Conservation (phyloP, 92 coral and sea anemone species). For the Siderastrea radians region DNA sequence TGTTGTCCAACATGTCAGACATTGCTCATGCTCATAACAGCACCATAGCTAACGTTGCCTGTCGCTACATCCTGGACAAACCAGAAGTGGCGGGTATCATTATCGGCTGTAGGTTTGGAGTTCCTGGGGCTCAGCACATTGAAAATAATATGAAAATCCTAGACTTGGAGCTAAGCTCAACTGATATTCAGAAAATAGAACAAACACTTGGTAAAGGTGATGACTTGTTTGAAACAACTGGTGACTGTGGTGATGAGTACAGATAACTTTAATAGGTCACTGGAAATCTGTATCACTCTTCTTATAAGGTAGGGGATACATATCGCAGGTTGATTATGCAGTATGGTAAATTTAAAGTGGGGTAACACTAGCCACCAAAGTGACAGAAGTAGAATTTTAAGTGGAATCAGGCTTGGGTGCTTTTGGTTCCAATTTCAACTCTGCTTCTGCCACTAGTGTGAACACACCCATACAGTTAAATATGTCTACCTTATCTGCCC, state of each 20-base stretch:
- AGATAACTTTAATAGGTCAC: slow-evolving; percentile 9
- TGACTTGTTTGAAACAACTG: slow-evolving; percentile 82
- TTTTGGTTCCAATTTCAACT: no score
- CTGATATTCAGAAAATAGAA: slow-evolving; percentile 71
- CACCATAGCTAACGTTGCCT: slow-evolving; percentile 88
- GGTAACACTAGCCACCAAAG: no score
- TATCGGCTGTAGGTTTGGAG: slow-evolving; percentile 86
- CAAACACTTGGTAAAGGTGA: slow-evolving; percentile 68
- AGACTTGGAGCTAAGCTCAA: slow-evolving; percentile 49
- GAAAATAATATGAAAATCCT: slow-evolving; percentile 72
- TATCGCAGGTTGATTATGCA: neutral
- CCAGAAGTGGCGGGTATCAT: slow-evolving; percentile 86
- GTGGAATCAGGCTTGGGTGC: no score
- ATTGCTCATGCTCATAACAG: slow-evolving; percentile 75
- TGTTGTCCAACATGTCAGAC: slow-evolving; percentile 62
- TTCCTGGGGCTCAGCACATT: slow-evolving; percentile 81
- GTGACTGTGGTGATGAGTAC: slow-evolving; percentile 95
- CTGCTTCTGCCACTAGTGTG: no score
- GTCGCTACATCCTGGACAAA: slow-evolving; percentile 82
- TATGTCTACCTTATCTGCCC: no score
- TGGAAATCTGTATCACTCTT: neutral
- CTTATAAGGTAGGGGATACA: neutral
- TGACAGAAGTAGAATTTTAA: no score
- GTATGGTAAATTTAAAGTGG: no score
- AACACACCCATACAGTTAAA: no score